Conservation (phyloP, 2,888 invertebrate genomes). For the Agonum fuliginosum region DNA sequence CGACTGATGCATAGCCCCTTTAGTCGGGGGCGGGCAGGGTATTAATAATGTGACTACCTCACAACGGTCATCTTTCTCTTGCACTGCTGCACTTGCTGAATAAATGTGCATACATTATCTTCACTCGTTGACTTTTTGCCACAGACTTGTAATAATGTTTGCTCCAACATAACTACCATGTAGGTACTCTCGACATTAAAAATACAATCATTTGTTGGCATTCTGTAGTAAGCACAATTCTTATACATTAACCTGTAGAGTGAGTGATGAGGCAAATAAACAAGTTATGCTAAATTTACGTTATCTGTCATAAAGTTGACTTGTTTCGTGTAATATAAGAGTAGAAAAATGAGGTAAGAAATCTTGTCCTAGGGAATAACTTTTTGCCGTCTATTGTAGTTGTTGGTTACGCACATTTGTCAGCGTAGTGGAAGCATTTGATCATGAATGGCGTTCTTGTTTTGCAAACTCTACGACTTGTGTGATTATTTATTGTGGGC, state of each 20-base stretch:
- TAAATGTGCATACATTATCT: constrained; percentile 56
- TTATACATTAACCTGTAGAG: too few species aligned
- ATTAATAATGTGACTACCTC: constrained; percentile 53
- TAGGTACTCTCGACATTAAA: neutral
- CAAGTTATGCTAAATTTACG: too few species aligned
- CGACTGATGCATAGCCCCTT: too few species aligned
- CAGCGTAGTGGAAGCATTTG: constrained; percentile 9
- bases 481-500: constrained; percentile 5
- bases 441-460: constrained; percentile 32
- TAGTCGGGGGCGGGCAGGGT: constrained; percentile 16
- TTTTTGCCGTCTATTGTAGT: constrained; percentile 16
- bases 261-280: too few species aligned
- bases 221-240: too few species aligned
- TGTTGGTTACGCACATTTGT: constrained; percentile 6
- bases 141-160: constrained; percentile 52
- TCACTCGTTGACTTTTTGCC: constrained; percentile 52
- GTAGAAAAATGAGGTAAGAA: constrained; percentile 2
- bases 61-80: constrained; percentile 46
- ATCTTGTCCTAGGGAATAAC: constrained; percentile 12
- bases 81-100: constrained; percentile 43
- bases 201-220: too few species aligned
- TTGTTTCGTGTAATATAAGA: too few species aligned
- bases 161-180: constrained; percentile 29
- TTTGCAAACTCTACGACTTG: neutral
- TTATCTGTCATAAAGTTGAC: too few species aligned